Percentiles rank a stretch among this genome's conserved stretches.
phyloP scores from a whole-genome alignment of 2,888 invertebrate genomes.

The Spodoptera picta region DNA sequence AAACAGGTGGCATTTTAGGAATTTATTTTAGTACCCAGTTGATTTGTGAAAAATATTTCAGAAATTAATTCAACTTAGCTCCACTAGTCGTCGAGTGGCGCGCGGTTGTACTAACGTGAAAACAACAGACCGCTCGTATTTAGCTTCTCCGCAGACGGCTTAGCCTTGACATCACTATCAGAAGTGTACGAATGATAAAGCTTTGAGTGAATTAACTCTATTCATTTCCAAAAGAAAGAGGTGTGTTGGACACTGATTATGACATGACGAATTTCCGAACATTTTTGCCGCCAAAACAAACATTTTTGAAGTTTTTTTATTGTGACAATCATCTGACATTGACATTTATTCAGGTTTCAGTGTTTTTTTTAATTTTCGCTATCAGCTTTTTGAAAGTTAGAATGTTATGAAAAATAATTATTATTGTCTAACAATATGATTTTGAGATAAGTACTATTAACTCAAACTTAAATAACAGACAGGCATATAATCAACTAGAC shows the following conservation, averaged over 20 bases:
- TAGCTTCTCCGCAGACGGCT: constrained; percentile 64
- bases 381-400: too few relatives aligned
- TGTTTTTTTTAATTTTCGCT: too few relatives aligned
- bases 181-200: constrained; percentile 49
- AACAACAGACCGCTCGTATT: constrained; percentile 69
- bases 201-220: constrained; percentile 10
- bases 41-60: constrained; percentile 36
- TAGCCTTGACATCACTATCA: constrained; percentile 77
- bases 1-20: constrained; percentile 83
- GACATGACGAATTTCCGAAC: background rate
- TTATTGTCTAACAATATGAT: too few relatives aligned
- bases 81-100: constrained; percentile 64
- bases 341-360: background rate
- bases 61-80: constrained; percentile 32
- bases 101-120: constrained; percentile 77
- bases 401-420: too few relatives aligned
- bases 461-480: too few relatives aligned
- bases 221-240: constrained; percentile 38
- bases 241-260: background rate
- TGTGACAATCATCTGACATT: constrained; percentile 9
- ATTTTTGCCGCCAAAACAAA: constrained; percentile 43
- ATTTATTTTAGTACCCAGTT: background rate
- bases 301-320: constrained; percentile 9
- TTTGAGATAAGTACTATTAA: too few relatives aligned
- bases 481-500: too few relatives aligned